phyloP scores from a whole-genome alignment of 2,888 invertebrate species.

The Pseudanteris insignis region DNA sequence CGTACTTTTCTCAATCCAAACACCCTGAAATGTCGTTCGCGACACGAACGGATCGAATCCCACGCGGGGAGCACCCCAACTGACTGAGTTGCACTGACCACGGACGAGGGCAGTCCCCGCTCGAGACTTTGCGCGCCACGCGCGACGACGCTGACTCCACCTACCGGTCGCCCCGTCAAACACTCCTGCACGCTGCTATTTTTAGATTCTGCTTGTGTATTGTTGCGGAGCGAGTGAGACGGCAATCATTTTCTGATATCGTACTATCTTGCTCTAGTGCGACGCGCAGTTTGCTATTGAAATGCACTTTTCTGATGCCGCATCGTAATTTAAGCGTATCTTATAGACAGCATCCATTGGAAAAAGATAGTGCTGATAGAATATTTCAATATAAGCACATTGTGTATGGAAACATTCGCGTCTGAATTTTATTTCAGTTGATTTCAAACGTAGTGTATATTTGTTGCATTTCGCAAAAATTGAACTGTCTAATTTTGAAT shows the following conservation, averaged over 20 bases:
- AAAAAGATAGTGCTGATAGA: too few relatives aligned
- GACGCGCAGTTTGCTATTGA: too few relatives aligned
- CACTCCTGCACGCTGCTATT: constrained; percentile 43
- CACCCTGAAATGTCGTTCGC: too few relatives aligned
- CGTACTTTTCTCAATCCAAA: constrained; percentile 1
- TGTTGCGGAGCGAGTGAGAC: constrained; percentile 44
- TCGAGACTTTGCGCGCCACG: constrained; percentile 35
- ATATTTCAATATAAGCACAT: too few relatives aligned
- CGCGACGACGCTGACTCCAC: constrained; percentile 22
- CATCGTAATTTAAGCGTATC: too few relatives aligned
- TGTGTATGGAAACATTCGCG: too few relatives aligned
- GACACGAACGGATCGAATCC: constrained; percentile 3
- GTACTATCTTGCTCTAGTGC: not conserved
- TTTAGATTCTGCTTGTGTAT: constrained; percentile 46
- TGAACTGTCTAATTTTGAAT: too few relatives aligned
- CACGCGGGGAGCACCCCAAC: constrained; percentile 29
- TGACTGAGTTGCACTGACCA: constrained; percentile 33
- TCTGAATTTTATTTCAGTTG: too few relatives aligned
- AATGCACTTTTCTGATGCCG: too few relatives aligned
- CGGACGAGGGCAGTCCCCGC: constrained; percentile 29
- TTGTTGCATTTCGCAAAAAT: too few relatives aligned
- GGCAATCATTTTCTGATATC: not conserved
- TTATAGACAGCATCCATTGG: too few relatives aligned
- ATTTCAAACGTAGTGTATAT: too few relatives aligned
- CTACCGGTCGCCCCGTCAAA: constrained; percentile 23